Percentiles rank a stretch among this genome's conserved stretches.
phyloP scores from a whole-genome alignment of 1,140 invertebrate genomes.

The Lerema accius region DNA sequence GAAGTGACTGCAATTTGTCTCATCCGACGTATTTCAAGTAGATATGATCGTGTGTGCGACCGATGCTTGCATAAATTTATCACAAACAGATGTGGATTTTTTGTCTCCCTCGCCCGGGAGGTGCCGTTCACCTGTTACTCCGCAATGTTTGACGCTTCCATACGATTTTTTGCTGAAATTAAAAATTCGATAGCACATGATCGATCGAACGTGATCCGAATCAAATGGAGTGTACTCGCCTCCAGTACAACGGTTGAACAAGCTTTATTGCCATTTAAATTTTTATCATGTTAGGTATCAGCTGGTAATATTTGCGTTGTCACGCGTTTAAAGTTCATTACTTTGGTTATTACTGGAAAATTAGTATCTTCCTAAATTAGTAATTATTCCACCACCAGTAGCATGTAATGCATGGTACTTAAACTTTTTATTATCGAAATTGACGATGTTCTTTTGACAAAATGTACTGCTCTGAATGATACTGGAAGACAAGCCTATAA shows the following conservation, averaged over 20 bases:
- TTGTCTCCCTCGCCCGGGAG: slow-evolving; percentile 58
- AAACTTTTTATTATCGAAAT: no score
- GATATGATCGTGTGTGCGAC: slow-evolving; percentile 74
- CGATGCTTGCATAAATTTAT: slow-evolving; percentile 70
- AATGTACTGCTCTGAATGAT: not conserved
- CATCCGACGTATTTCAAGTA: slow-evolving; percentile 70
- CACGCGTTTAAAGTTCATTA: not conserved
- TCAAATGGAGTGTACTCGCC: slow-evolving; percentile 36
- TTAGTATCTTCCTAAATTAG: not conserved
- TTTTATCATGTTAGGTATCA: slow-evolving; percentile 3
- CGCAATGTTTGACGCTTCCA: slow-evolving; percentile 60
- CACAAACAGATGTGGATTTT: slow-evolving; percentile 70
- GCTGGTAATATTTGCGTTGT: not conserved
- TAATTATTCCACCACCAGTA: not conserved
- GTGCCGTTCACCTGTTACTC: slow-evolving; percentile 70
- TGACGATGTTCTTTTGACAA: not conserved
- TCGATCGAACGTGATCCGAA: slow-evolving; percentile 57
- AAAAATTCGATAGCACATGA: slow-evolving; percentile 69
- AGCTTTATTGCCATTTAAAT: slow-evolving; percentile 26
- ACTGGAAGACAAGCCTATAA: slow-evolving; percentile 3
- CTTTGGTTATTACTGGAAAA: not conserved
- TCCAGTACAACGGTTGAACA: slow-evolving; percentile 23
- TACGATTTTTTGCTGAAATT: slow-evolving; percentile 68
- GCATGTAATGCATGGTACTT: not conserved
- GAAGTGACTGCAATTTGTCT: slow-evolving; percentile 78